These are phyloP conservation scores for Boloria selene DNA, from an alignment of 2,888 invertebrate genomes.

Conservation along the genomic window DNA sequence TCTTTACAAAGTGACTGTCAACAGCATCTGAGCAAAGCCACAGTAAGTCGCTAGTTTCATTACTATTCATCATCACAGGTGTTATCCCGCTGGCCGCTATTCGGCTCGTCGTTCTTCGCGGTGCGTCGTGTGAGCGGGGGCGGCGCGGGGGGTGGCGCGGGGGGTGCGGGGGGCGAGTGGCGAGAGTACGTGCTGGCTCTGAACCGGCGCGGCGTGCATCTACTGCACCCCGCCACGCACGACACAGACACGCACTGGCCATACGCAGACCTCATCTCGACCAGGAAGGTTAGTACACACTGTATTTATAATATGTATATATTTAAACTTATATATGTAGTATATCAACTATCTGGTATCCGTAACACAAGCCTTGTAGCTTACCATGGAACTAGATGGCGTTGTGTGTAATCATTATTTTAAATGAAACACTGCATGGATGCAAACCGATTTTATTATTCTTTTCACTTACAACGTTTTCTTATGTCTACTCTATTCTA, in stretches of 20 bases:
- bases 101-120: conserved; percentile 99
- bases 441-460: too few relatives aligned
- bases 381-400: too few relatives aligned
- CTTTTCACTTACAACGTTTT: too few relatives aligned
- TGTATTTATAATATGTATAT: too few relatives aligned
- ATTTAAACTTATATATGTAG: too few relatives aligned
- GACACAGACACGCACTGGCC: conserved; percentile 96
- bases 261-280: conserved; percentile 97
- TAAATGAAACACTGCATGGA: too few relatives aligned
- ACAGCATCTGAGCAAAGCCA: not conserved
- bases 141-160: not conserved
- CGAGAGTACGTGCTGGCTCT: conserved; percentile 96
- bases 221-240: conserved; percentile 95
- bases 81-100: conserved; percentile 96
- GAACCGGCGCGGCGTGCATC: conserved; percentile 95
- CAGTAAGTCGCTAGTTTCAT: too few relatives aligned
- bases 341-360: too few relatives aligned
- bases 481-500: too few relatives aligned
- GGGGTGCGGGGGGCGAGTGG: conserved; percentile 77
- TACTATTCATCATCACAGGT: conserved; percentile 81
- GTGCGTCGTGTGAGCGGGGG: conserved; percentile 91
- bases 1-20: too few relatives aligned
- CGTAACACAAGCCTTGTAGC: too few relatives aligned
- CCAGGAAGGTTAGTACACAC: conserved; percentile 95
- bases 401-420: too few relatives aligned